These are phyloP conservation scores for Sorex fumeus DNA, from an alignment of 2,113 vertebrate genomes.

Conservation along the genomic window DNA sequence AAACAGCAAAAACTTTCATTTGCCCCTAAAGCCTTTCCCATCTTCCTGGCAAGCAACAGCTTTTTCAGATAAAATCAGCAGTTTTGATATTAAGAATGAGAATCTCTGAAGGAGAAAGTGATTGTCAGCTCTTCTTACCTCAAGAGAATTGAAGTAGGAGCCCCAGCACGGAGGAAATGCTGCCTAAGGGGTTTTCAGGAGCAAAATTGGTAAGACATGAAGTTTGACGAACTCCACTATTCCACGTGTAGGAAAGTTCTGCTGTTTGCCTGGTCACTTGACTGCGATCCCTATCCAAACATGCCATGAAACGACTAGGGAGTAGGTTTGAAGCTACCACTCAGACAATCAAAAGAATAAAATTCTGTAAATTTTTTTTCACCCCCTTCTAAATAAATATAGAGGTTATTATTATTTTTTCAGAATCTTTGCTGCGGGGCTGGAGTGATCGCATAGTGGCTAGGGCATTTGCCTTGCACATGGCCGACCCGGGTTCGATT, in stretches of 20 bases:
- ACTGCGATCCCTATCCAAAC: background rate
- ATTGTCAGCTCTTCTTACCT: background rate
- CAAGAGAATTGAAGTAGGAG: background rate
- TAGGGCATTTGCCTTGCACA: too few relatives aligned
- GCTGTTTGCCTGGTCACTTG: background rate
- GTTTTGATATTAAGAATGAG: conserved; percentile 25
- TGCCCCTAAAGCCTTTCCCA: background rate
- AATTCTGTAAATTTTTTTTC: background rate
- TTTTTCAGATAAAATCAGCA: background rate
- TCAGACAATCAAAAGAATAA: conserved; percentile 42
- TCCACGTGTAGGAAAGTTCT: background rate
- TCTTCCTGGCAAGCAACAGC: background rate
- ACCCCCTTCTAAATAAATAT: background rate
- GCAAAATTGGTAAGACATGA: conserved; percentile 26
- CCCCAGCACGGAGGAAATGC: background rate
- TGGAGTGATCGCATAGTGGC: too few relatives aligned
- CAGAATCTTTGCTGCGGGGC: background rate
- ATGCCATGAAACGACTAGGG: too few relatives aligned
- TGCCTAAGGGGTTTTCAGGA: background rate
- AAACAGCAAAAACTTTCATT: background rate
- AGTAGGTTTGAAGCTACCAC: background rate
- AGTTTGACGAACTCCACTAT: background rate
- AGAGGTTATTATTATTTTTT: background rate
- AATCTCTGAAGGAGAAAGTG: background rate
- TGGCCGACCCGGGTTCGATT: too few relatives aligned